phyloP scores from a whole-genome alignment of 2,113 vertebrate genomes.

The Dipodomys spectabilis region DNA sequence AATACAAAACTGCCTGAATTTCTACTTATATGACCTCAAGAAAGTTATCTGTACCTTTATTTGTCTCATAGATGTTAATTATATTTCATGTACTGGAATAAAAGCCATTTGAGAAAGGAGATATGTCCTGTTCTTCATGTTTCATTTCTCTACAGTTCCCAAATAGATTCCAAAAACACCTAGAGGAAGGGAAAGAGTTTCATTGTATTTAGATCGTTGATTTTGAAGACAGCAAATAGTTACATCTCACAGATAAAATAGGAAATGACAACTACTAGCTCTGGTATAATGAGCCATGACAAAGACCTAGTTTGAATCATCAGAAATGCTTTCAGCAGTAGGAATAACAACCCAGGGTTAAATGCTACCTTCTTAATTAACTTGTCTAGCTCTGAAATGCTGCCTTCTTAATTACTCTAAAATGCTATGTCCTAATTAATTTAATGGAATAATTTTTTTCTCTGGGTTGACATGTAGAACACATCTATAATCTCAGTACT shows the following conservation, averaged over 20 bases:
- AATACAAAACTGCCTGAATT: neutral
- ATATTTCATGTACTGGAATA: neutral
- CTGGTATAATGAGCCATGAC: neutral
- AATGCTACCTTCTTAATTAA: no score
- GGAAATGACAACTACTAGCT: conserved; percentile 8
- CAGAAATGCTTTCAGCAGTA: conserved; percentile 52
- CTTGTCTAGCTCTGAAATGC: no score
- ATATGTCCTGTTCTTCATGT: neutral
- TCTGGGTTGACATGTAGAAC: neutral
- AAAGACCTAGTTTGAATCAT: neutral
- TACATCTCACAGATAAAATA: neutral
- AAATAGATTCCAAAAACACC: neutral
- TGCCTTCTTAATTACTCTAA: neutral
- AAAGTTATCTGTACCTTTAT: conserved; percentile 9
- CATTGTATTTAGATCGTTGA: neutral
- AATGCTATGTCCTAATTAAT: neutral
- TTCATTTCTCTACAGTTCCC: neutral
- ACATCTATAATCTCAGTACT: no score
- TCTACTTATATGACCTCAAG: neutral
- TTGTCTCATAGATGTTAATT: neutral
- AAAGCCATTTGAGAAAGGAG: neutral
- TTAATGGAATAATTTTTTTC: neutral
- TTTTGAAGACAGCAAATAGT: neutral
- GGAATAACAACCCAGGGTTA: neutral
- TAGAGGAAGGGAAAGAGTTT: neutral